Evolutionary conservation across 2,888 invertebrate genomes (phyloP).

Genomic region (Tinea semifulvella): DNA sequence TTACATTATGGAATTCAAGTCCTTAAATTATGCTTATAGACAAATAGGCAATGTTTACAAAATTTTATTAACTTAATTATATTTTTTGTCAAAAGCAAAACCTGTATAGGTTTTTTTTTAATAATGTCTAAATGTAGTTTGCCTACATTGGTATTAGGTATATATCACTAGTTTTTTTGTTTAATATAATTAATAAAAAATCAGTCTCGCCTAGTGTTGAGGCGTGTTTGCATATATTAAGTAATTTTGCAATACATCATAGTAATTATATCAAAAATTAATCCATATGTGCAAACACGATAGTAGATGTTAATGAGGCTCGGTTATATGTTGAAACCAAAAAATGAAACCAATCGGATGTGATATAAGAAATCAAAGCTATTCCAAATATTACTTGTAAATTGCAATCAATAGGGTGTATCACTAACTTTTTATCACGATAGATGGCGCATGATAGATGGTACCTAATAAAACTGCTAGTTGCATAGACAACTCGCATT

Average conservation of each 20-base stretch:
- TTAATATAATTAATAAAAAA: conserved; percentile 51
- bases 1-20: conserved; percentile 52
- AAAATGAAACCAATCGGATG: too few relatives aligned
- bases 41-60: conserved; percentile 14
- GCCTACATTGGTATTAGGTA: conserved; percentile 49
- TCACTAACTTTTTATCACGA: too few relatives aligned
- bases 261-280: too few relatives aligned
- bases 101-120: not conserved
- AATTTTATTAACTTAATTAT: not conserved
- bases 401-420: too few relatives aligned
- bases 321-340: not conserved
- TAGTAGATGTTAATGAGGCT: conserved; percentile 1
- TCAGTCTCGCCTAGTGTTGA: conserved; percentile 42
- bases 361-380: too few relatives aligned
- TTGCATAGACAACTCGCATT: too few relatives aligned
- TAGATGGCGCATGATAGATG: too few relatives aligned
- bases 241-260: not conserved
- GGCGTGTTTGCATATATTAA: not conserved
- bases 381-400: too few relatives aligned
- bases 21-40: conserved; percentile 27
- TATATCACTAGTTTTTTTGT: conserved; percentile 47
- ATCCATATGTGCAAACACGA: not conserved
- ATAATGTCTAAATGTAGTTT: conserved; percentile 26
- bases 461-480: too few relatives aligned
- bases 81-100: conserved; percentile 2